Evolutionary conservation across 2,113 vertebrate species (phyloP), one percentile per base, ranked within the genome.

Genomic region (Stictonetta naevosa): DNA sequence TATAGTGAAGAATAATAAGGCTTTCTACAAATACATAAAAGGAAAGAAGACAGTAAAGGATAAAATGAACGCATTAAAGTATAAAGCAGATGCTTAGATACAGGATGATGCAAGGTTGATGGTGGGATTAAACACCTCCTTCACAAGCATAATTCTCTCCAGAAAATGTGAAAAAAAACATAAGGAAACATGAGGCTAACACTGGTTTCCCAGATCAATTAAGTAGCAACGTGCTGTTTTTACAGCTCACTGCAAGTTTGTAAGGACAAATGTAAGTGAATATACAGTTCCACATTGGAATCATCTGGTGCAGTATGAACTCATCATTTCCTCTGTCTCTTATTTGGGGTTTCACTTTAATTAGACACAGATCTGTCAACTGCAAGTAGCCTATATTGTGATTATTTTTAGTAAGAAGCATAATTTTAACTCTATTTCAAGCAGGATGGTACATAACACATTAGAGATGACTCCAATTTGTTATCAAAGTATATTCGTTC

Each of bases 1-100:
- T 97, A 97, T 93, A 93, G 93, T 85, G 94, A 96, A 96, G 94
- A 96, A 95, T 97, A 97, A 96, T 96, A 96, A 96, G 95, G 92
- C 96, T 95, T 97, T 97, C 94, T 94, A 90, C 90, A 97, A 96
- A 95, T 97, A 97, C 86, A 96, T 97, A 95, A 97, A 97, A 95
- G 91, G 91, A 95, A 97, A 95, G 91, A 95, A 96, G 96, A 97
- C 95, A 95, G 94, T 92, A 96, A 97, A 96, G 94, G 86, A 92
- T 97, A 96, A 96, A 97, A 96, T 87, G 93, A 97, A 95, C 77
- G 11, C 89, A 95, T 97, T 96, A 97, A 94, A 96, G 93, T 91
- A 96, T 94, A 97, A 94, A 97, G 82, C 89, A 95, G 89, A 95
- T 89, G 84, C 94, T 96, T 97, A 94, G 95, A 92, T 85, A 86